These are phyloP conservation scores for Limnephilus marmoratus DNA, from an alignment of 2,888 invertebrate species.

Conservation along the genomic window DNA sequence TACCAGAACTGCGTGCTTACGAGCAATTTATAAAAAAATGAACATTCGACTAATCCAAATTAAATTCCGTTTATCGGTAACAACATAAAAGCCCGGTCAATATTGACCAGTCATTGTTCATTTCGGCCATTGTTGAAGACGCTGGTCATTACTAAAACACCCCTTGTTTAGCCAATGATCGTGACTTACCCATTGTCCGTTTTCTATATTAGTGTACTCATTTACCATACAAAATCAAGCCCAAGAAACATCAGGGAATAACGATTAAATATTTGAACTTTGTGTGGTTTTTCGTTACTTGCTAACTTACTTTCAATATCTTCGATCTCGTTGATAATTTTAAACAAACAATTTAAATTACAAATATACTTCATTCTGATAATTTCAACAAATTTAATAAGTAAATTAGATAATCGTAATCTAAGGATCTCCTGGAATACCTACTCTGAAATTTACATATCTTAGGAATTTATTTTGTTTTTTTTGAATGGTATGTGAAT, in stretches of 20 bases:
- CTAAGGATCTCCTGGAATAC: too few species aligned
- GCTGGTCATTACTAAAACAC: background rate
- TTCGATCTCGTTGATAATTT: too few species aligned
- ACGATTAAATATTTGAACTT: background rate
- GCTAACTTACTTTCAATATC: too few species aligned
- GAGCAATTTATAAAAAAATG: background rate
- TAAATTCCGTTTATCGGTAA: background rate
- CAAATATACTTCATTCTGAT: too few species aligned
- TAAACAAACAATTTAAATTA: too few species aligned
- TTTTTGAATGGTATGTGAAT: too few species aligned
- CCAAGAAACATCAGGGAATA: background rate
- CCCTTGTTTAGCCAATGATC: background rate
- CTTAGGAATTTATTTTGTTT: too few species aligned
- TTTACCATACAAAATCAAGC: background rate
- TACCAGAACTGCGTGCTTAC: background rate
- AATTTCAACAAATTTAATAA: too few species aligned
- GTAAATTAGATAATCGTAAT: too few species aligned
- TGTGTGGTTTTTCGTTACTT: too few species aligned
- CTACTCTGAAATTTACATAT: too few species aligned
- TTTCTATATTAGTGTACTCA: background rate
- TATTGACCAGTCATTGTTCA: background rate
- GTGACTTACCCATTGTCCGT: background rate
- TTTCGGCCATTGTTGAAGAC: background rate
- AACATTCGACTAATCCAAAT: background rate
- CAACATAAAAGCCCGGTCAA: background rate